A percentile compares a stretch with the other conserved stretches of the same genome.
Conservation (phyloP, 2,797 vertebrate species). For the Rhyacichthys aspro region DNA sequence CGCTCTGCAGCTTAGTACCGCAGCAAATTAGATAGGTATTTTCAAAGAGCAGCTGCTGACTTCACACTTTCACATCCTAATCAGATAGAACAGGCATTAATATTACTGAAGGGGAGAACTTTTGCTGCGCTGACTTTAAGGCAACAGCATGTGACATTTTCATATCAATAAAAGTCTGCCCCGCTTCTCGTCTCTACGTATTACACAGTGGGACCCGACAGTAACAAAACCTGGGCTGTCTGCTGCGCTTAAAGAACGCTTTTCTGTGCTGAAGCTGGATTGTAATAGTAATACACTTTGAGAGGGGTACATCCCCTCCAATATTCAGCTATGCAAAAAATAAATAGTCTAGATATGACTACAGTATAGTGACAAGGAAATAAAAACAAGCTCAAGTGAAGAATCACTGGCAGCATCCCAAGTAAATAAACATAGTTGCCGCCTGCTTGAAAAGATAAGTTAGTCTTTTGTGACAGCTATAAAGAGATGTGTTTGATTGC, state of each 20-base stretch:
- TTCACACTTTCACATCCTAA: conserved; percentile 13
- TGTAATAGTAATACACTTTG: conserved; percentile 1
- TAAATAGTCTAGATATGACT: neutral
- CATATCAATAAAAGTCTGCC: conserved; percentile 10
- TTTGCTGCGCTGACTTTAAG: conserved; percentile 9
- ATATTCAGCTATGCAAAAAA: neutral
- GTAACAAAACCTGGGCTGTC: neutral
- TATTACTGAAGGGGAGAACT: conserved; percentile 6
- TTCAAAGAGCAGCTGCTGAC: conserved; percentile 22
- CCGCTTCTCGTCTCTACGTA: neutral
- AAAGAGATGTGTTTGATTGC: too few species aligned
- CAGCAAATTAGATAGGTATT: conserved; percentile 9
- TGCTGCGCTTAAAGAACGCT: conserved; percentile 1
- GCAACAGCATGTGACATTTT: conserved; percentile 18
- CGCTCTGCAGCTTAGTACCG: conserved; percentile 12
- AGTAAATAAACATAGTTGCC: neutral
- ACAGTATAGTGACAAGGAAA: neutral
- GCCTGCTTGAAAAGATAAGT: neutral
- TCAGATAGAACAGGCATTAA: conserved; percentile 13
- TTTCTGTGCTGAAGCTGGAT: neutral
- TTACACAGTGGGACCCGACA: neutral
- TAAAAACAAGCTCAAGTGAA: neutral
- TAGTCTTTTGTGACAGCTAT: too few species aligned
- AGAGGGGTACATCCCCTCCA: neutral
- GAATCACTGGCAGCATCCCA: neutral